A percentile compares a stretch with the other conserved stretches of the same genome.
These are phyloP conservation scores for Blastobasis lacticolella DNA, from an alignment of 2,888 invertebrate genomes.

Conservation along the genomic window DNA sequence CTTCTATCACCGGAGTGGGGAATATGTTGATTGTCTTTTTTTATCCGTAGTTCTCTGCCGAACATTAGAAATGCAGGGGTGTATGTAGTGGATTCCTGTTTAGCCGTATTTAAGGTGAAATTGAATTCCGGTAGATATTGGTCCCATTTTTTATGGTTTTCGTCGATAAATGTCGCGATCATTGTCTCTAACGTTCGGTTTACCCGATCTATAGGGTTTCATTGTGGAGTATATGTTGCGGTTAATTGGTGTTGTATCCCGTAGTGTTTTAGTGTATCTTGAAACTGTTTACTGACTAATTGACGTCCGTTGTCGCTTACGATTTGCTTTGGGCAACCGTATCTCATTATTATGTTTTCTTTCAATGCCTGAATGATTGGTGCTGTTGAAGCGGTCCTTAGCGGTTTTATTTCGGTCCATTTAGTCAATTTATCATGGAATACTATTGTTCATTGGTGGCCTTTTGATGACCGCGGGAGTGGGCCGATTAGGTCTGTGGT, in stretches of 20 bases:
- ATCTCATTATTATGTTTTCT: too few relatives aligned
- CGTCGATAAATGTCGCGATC: too few relatives aligned
- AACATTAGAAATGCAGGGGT: conserved; percentile 20
- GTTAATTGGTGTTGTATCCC: neutral
- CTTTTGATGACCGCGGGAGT: conserved; percentile 3
- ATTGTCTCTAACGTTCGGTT: conserved; percentile 26
- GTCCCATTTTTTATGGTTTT: too few relatives aligned
- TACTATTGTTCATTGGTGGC: conserved; percentile 13
- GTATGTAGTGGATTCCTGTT: conserved; percentile 14
- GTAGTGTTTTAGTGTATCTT: too few relatives aligned
- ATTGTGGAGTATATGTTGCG: conserved; percentile 20
- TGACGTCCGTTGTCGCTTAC: conserved; percentile 4
- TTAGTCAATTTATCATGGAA: conserved; percentile 23
- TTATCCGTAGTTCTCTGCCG: too few relatives aligned
- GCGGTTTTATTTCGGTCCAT: conserved; percentile 17
- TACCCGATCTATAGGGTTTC: conserved; percentile 30
- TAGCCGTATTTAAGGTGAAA: conserved; percentile 18
- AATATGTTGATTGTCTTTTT: neutral
- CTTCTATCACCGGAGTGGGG: neutral
- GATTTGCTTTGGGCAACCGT: neutral
- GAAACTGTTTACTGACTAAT: conserved; percentile 3
- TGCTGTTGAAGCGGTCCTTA: conserved; percentile 14
- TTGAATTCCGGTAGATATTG: conserved; percentile 13
- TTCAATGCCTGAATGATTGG: neutral
- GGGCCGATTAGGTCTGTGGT: conserved; percentile 3